These are phyloP conservation scores for Spodoptera frugiperda DNA, from an alignment of 1,140 invertebrate genomes.

Conservation along the genomic window DNA sequence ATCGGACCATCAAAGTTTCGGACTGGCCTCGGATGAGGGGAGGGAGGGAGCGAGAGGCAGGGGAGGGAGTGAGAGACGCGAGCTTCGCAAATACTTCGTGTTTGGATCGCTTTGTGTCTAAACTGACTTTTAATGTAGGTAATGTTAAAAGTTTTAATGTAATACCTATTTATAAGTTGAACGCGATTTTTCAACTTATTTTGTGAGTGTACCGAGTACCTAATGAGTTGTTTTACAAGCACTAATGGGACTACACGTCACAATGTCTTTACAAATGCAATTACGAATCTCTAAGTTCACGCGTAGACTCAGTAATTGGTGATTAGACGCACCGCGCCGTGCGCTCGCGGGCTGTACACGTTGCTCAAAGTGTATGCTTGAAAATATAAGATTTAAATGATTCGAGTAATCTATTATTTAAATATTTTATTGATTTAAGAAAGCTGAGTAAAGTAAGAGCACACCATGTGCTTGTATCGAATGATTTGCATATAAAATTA, in stretches of 20 bases:
- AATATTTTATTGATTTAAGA: too few species aligned
- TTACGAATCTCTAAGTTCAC: constrained; percentile 13
- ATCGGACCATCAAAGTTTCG: constrained; percentile 80
- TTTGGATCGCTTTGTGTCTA: constrained; percentile 65
- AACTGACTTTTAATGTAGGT: constrained; percentile 77
- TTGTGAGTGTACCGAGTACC: constrained; percentile 11
- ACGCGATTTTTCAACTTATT: constrained; percentile 41
- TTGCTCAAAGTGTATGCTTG: neutral
- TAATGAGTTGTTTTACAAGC: constrained; percentile 43
- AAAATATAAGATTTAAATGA: neutral
- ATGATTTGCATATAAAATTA: neutral
- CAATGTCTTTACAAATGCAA: constrained; percentile 36
- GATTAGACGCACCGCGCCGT: neutral
- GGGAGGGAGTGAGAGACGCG: constrained; percentile 23
- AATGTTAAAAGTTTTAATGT: constrained; percentile 63
- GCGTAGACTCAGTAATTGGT: constrained; percentile 9
- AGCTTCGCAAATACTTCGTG: constrained; percentile 63
- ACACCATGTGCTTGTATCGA: too few species aligned
- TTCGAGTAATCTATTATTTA: neutral
- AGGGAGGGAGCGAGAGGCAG: neutral
- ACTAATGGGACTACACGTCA: constrained; percentile 29
- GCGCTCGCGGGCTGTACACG: neutral
- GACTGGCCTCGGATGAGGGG: constrained; percentile 46
- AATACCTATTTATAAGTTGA: constrained; percentile 50
- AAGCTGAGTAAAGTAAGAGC: too few species aligned